Conservation (phyloP, 2,113 vertebrate species). For the Crotophaga sulcirostris region DNA sequence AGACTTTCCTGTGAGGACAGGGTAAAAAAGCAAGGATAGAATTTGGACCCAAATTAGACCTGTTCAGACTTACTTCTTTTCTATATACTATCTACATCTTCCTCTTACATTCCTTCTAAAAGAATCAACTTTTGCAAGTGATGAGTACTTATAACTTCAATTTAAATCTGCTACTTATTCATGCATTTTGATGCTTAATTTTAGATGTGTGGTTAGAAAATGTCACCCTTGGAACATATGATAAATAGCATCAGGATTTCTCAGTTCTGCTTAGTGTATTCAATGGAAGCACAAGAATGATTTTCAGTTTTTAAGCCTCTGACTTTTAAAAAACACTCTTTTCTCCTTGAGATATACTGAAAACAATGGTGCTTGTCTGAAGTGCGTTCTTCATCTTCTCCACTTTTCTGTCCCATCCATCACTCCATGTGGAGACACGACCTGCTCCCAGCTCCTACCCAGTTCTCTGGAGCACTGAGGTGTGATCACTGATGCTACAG, state of each 20-base stretch:
- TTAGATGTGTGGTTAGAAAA: neutral
- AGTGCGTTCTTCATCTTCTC: neutral
- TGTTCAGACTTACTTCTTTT: neutral
- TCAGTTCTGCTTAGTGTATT: neutral
- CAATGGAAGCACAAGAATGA: neutral
- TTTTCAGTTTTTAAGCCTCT: neutral
- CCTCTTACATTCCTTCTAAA: neutral
- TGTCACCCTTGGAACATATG: neutral
- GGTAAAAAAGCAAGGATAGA: neutral
- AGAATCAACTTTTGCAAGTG: neutral
- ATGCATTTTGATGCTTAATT: neutral
- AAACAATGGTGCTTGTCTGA: neutral
- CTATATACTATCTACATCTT: neutral
- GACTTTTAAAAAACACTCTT: neutral
- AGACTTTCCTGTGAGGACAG: neutral
- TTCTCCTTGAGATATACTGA: neutral
- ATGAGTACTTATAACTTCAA: neutral
- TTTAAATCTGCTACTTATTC: neutral
- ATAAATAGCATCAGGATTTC: neutral
- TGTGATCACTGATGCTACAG: neutral
- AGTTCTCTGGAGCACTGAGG: neutral
- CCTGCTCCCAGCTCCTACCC: neutral
- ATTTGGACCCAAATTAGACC: neutral
- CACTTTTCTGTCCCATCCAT: neutral
- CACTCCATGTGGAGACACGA: neutral